These are phyloP conservation scores for Brachyistius frenatus DNA, from an alignment of 2,113 vertebrate genomes.

Conservation along the genomic window DNA sequence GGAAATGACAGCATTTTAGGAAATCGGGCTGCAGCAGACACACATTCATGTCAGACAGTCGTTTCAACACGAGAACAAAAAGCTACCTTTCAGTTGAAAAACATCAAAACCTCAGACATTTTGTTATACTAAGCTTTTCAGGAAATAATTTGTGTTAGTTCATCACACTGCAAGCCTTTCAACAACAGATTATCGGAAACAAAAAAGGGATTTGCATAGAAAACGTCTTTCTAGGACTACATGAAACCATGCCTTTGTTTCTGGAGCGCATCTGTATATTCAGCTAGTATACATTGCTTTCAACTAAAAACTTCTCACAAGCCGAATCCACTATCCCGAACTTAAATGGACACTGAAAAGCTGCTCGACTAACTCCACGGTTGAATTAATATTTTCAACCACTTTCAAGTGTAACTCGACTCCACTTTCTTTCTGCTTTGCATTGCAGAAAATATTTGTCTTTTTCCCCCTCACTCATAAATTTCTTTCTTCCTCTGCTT, in stretches of 20 bases:
- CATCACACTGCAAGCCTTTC: neutral
- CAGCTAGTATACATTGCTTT: neutral
- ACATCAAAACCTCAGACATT: constrained; percentile 14
- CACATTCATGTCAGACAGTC: constrained; percentile 19
- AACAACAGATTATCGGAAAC: too few relatives aligned
- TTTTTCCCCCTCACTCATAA: constrained; percentile 90
- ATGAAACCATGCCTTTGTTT: constrained; percentile 6
- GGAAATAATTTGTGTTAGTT: neutral
- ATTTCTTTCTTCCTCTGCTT: constrained; percentile 86
- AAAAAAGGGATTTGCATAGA: too few relatives aligned
- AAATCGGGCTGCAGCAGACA: constrained; percentile 37
- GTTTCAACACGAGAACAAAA: constrained; percentile 8
- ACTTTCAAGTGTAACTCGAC: constrained; percentile 81
- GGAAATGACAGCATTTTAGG: constrained; percentile 54
- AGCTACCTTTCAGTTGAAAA: neutral
- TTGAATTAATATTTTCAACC: constrained; percentile 74
- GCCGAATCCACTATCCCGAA: constrained; percentile 23
- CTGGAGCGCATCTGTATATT: neutral
- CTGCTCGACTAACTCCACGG: constrained; percentile 19
- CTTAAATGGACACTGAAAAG: constrained; percentile 23
- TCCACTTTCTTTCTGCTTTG: constrained; percentile 89
- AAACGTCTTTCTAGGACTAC: neutral
- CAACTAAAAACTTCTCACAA: neutral
- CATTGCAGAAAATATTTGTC: constrained; percentile 92
- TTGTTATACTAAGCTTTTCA: constrained; percentile 1